Conservation (phyloP, 2,888 invertebrate genomes). For the Ectobius pallidus region DNA sequence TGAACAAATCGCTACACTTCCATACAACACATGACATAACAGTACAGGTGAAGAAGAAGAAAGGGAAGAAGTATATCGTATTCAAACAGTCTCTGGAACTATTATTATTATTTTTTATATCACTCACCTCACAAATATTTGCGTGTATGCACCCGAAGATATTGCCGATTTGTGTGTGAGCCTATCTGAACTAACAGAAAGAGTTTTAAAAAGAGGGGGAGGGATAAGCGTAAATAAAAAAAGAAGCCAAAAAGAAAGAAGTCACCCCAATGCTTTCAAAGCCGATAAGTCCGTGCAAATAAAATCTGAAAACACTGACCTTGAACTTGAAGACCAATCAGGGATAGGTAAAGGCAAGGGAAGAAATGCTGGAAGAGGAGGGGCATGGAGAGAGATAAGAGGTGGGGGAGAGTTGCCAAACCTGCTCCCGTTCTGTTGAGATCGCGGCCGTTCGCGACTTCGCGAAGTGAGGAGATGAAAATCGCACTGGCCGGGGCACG, state of each 20-base stretch:
- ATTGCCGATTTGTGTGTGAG: neutral
- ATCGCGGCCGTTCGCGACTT: too few species aligned
- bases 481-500: too few species aligned
- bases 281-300: neutral
- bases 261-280: neutral
- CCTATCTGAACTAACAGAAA: neutral
- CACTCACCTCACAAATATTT: neutral
- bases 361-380: neutral
- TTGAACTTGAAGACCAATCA: constrained; percentile 35
- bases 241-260: neutral
- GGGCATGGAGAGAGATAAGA: neutral
- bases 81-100: too few species aligned
- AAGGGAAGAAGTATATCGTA: neutral
- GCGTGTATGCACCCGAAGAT: neutral
- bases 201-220: neutral
- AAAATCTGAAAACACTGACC: constrained; percentile 11
- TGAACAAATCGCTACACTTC: too few species aligned
- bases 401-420: constrained; percentile 28
- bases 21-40: neutral
- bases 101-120: too few species aligned
- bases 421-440: constrained; percentile 31
- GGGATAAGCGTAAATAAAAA: too few species aligned
- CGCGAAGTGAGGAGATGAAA: too few species aligned
- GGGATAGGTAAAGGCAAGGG: constrained; percentile 2
- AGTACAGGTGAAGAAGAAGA: neutral